phyloP scores from a whole-genome alignment of 2,113 vertebrate species.

The Brachyhypopomus gauderio region DNA sequence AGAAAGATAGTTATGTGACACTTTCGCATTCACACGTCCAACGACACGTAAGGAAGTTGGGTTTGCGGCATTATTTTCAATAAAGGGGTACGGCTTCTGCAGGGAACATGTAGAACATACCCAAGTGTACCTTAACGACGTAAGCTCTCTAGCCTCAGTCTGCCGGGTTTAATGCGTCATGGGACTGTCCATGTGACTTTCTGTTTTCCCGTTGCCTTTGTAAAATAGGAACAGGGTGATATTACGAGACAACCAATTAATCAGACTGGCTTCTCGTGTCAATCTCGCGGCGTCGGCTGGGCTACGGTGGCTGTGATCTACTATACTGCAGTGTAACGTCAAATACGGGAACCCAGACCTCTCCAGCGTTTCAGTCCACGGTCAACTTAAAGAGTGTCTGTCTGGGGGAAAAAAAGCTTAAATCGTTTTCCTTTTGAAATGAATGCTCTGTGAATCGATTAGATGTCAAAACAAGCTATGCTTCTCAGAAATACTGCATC shows the following conservation, averaged over 20 bases:
- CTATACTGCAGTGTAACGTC: conserved; percentile 13
- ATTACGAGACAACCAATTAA: background rate
- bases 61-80: background rate
- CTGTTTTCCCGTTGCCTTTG: background rate
- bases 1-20: background rate
- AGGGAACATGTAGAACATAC: background rate
- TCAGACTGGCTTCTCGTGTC: background rate
- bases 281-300: background rate
- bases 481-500: background rate
- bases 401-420: background rate
- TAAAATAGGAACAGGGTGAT: background rate
- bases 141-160: background rate
- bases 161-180: background rate
- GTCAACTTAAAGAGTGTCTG: background rate
- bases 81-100: background rate
- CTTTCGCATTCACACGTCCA: background rate
- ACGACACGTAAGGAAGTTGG: background rate
- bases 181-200: background rate
- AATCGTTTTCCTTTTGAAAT: background rate
- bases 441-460: background rate
- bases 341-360: conserved; percentile 1
- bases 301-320: conserved; percentile 13
- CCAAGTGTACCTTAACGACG: background rate
- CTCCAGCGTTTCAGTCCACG: background rate
- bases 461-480: background rate